Evolutionary conservation across 64 coral and sea anemone genomes (phyloP), one percentile per base, ranked within the genome.

Genomic region (Montipora cactus): DNA sequence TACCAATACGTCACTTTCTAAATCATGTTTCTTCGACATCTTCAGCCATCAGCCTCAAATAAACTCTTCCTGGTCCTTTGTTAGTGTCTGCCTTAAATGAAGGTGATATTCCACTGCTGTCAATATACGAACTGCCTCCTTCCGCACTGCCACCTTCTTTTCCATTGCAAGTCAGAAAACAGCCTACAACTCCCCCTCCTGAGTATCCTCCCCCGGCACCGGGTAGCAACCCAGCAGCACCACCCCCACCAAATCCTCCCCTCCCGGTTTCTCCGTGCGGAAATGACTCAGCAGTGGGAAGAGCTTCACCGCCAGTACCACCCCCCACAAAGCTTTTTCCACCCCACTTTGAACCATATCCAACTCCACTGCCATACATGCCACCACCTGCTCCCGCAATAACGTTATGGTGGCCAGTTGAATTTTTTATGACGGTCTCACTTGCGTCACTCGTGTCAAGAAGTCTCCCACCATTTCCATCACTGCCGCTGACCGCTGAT

Each of bases 221-320:
- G 45, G 97, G 92, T 70, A 99, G 87, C 68, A 99, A 87, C 8
- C 94, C 92, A 20, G 92, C 95, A 14, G 97, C 91, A 16, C 97
- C 97, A 59, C 97, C 97, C 25, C 97, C 97, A 79, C 97, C 97
- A 77, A 99, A 99, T 8, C 97, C 97, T 80, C 97, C 97, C 74
- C 89, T 84, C 61, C 94, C 95, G 20, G 48, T 44, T 44, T 76
- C 78, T 21, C 92, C 92, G 61, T 99, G 94, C 5, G 52, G 47
- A 70, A 92, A 79, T 46, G 13, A 25, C 8, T 57, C 84, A 46
- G 82, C 87, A 1, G 66, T 77, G n/a, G 91, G 86, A 20, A 50
- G 53, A 9, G 95, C 89, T 89, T 96, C 88, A 64, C 97, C 97
- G 14, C 97, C 97, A 71, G 73, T 76, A 2, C 97, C 97, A 2